Base-by-base conservation (phyloP, 2,797 vertebrate species). In the Rhabdophis nuchalis region DNA sequence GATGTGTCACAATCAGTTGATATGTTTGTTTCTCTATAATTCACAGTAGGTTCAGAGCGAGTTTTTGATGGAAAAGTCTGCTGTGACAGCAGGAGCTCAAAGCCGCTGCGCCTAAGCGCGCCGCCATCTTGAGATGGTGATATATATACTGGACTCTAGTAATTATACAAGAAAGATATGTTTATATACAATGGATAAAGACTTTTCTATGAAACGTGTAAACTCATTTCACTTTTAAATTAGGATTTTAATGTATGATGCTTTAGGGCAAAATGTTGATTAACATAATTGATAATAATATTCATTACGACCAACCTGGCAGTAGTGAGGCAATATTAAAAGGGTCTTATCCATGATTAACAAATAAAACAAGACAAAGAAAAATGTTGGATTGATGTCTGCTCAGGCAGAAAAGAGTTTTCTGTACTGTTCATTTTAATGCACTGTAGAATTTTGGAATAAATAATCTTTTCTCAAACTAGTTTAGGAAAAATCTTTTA, bases 321-420 rank as follows among this genome's bases (percentile, higher is more conserved):
- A 92, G 77, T 88, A 77, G 50, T 58, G 41, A 60, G 29, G 54
- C 46, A 36, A 27, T 68, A 92, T 87, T 89, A 89, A 57, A 92
- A 85, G 54, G 82, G 23, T 23, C 87, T n/a, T 60, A 85, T 85
- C 25, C 72, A 89, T 29, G 29, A 89, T 92, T 92, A 92, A 92
- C 91, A 61, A 88, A 41, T 60, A 53, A 61, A 88, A n/a, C 32
- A 32, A 92, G 50, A 53, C 91, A 92, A 92, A 89, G 56, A 23
- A 85, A 85, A 32, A 53, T 89, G 56, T 60, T 41, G 52, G 27
- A 54, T 85, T 88, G 91, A 52, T 85, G 72, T 53, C 85, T 57
- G 27, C 85, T 92, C n/a, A 92, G 50, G 91, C 68, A 89, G 91
- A 88, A 92, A 92, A 92, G n/a, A 60, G 68, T 56, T 52, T 92